Conservation (phyloP, 2,888 invertebrate species). For the Serripes groenlandicus region DNA sequence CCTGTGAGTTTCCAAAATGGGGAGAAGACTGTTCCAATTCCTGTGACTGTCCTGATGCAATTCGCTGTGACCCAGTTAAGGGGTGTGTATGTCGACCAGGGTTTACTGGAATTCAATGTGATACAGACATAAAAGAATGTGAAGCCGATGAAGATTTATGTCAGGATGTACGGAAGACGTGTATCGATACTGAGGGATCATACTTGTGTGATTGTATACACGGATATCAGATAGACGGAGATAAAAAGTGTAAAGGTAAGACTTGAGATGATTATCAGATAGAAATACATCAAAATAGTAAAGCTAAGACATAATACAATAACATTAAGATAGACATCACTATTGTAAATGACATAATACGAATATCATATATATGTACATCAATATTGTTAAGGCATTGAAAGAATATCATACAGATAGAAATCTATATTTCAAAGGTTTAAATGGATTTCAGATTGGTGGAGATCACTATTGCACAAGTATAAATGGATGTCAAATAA, state of each 20-base stretch:
- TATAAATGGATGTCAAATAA: no score
- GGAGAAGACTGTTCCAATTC: slow-evolving; percentile 48
- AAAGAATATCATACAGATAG: no score
- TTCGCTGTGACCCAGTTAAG: slow-evolving; percentile 49
- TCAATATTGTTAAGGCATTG: no score
- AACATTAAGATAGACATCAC: no score
- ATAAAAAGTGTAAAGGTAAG: slow-evolving; percentile 19
- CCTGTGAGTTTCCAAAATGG: slow-evolving; percentile 54
- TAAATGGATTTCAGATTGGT: no score
- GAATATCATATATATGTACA: no score
- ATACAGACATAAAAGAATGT: slow-evolving; percentile 62
- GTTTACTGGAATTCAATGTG: slow-evolving; percentile 60
- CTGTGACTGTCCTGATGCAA: slow-evolving; percentile 55
- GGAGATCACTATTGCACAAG: no score
- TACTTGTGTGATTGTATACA: slow-evolving; percentile 55
- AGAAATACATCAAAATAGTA: no score
- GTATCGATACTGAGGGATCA: slow-evolving; percentile 65
- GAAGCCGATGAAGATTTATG: slow-evolving; percentile 21
- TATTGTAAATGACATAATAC: no score
- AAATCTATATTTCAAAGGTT: no score
- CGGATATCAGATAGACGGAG: slow-evolving; percentile 39
- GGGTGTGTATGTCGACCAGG: slow-evolving; percentile 62
- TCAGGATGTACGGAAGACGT: slow-evolving; percentile 43
- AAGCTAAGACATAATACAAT: no score
- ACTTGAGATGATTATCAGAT: no score